Percentiles rank a stretch among this genome's conserved stretches.
phyloP scores from a whole-genome alignment of 1,140 invertebrate species.

The Leptonema lineaticorne region DNA sequence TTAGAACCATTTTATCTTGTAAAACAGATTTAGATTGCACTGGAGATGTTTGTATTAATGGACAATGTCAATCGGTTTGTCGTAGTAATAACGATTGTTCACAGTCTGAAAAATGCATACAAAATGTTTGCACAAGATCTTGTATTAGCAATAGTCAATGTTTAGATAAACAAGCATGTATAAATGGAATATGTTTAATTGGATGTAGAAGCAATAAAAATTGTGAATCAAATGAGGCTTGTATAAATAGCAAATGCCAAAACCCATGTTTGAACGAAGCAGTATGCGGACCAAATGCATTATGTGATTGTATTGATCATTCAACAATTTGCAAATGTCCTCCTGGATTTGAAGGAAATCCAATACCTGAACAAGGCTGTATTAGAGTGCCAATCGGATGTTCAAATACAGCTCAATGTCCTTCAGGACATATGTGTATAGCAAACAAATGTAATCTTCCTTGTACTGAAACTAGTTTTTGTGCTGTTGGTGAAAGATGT shows the following conservation, averaged over 20 bases:
- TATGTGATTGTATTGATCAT: constrained; percentile 73
- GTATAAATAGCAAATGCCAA: constrained; percentile 79
- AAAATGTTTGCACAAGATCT: constrained; percentile 73
- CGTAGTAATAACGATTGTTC: constrained; percentile 77
- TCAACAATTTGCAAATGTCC: constrained; percentile 75
- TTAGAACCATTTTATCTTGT: constrained; percentile 67
- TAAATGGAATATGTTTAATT: constrained; percentile 72
- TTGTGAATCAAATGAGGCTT: constrained; percentile 73
- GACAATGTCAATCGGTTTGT: constrained; percentile 82
- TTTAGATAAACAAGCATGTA: constrained; percentile 74
- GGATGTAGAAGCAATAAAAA: constrained; percentile 82
- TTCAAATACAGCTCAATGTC: constrained; percentile 66
- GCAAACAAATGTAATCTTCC: constrained; percentile 72
- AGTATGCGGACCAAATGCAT: constrained; percentile 81
- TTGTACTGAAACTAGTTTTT: constrained; percentile 68
- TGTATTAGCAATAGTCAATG: constrained; percentile 82
- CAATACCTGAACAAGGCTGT: constrained; percentile 87
- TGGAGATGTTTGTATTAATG: constrained; percentile 74
- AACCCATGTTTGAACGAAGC: constrained; percentile 77
- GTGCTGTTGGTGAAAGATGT: constrained; percentile 83
- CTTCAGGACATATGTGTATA: constrained; percentile 71
- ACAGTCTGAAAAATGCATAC: constrained; percentile 73
- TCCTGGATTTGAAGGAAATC: constrained; percentile 79
- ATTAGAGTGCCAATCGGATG: constrained; percentile 72
- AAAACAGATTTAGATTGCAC: constrained; percentile 73